These are phyloP conservation scores for Morphnarchus princeps DNA, from an alignment of 2,113 vertebrate genomes.

Conservation along the genomic window DNA sequence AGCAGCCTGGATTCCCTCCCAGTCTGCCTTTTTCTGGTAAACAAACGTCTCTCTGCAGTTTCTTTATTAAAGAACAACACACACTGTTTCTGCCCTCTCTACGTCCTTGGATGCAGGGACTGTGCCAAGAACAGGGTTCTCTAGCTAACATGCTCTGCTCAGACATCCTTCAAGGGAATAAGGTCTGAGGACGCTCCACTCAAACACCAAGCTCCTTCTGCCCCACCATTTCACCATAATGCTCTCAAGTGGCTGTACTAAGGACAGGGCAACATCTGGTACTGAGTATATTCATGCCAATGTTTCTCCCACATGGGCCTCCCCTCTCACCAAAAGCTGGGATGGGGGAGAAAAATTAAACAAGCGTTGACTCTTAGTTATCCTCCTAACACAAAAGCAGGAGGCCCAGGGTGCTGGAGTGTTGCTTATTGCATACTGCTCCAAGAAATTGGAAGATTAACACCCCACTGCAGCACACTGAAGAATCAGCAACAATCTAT, in stretches of 20 bases:
- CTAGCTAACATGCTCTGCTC: neutral
- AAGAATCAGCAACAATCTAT: neutral
- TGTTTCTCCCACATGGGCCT: neutral
- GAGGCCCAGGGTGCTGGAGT: neutral
- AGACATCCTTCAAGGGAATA: neutral
- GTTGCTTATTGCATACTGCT: neutral
- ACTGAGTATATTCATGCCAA: fast-evolving
- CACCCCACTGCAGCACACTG: neutral
- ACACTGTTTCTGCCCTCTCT: neutral
- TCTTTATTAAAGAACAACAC: neutral
- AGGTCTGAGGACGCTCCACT: neutral
- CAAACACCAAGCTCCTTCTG: neutral
- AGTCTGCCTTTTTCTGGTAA: neutral
- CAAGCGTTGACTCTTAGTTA: neutral
- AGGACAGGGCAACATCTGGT: neutral
- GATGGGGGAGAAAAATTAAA: neutral
- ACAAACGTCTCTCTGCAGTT: neutral
- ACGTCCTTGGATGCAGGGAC: neutral
- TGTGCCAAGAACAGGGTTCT: neutral
- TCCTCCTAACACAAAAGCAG: neutral
- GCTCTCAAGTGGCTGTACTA: neutral
- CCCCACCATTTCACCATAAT: neutral
- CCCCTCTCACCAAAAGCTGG: neutral
- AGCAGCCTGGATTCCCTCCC: constrained; percentile 4
- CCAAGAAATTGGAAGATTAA: neutral